phyloP scores from a whole-genome alignment of 1,140 invertebrate genomes.

The Notospermus geniculatus region DNA sequence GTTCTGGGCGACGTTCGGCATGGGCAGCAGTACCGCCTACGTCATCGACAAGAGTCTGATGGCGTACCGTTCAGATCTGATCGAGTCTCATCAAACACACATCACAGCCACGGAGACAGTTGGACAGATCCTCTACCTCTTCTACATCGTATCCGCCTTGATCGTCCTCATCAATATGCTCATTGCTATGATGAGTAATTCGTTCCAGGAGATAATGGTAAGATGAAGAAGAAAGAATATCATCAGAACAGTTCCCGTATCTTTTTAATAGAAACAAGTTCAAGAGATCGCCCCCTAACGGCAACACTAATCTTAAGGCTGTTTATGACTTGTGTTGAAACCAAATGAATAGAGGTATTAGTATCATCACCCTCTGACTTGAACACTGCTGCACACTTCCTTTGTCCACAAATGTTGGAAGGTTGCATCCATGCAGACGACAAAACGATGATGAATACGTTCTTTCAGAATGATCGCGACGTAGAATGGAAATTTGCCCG shows the following conservation, averaged over 20 bases:
- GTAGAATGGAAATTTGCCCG: slow-evolving; percentile 97
- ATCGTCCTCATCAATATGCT: slow-evolving; percentile 90
- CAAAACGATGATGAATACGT: too few relatives aligned
- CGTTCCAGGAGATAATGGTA: slow-evolving; percentile 92
- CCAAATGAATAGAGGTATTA: too few relatives aligned
- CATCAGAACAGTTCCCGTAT: too few relatives aligned
- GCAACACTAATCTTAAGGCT: too few relatives aligned
- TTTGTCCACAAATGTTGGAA: too few relatives aligned
- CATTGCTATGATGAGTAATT: slow-evolving; percentile 98
- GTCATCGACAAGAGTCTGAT: slow-evolving; percentile 8
- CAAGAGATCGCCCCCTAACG: too few relatives aligned
- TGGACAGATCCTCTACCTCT: neutral
- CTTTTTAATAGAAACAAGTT: too few relatives aligned
- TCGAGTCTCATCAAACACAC: neutral
- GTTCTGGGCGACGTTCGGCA: slow-evolving; percentile 7
- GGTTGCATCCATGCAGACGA: too few relatives aligned
- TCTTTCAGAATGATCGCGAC: slow-evolving; percentile 88
- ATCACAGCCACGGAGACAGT: slow-evolving; percentile 1
- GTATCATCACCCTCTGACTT: too few relatives aligned
- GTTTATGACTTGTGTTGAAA: too few relatives aligned
- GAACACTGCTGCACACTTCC: too few relatives aligned
- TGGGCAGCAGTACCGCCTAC: neutral
- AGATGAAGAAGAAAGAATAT: too few relatives aligned
- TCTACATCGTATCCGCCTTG: slow-evolving; percentile 62
- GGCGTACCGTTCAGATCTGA: neutral